Evolutionary conservation across 2,113 vertebrate species (phyloP), one percentile per base, ranked within the genome.

Genomic region (Cyphomyrus discorhynchus): DNA sequence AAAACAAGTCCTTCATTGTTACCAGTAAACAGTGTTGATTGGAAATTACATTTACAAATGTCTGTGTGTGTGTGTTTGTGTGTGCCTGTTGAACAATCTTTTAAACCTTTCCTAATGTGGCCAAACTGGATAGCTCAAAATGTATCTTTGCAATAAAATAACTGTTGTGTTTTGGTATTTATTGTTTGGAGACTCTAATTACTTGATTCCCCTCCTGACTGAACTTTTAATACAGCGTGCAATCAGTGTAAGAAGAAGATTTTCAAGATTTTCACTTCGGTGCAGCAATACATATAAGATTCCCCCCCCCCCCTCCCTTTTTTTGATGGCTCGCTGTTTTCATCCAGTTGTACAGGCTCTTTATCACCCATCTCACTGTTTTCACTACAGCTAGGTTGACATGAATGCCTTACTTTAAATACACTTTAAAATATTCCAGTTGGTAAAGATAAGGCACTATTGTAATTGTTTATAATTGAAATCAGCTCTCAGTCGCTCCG

Each of bases 1-100:
- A 82, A 86, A 85, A 58, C 31, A 80, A 62, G 35, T 21, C 47
- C 56, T 86, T 46, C 46, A 3, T 58, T 90, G 90, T 90, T 90
- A 47, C 86, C 90, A 87, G 45, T 80, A 87, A 87, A 62, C 62
- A 90, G 90, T 90, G 90, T 90, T 90, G 58, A 56, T 88, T 82
- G 27, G 58, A 83, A 47, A 42, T 88, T 90, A 83, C 82, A 90
- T 88, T 82, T 35, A 62, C 39, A 58, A 77, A 39, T 84, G 45
- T 88, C 53, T n/a, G 7, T n/a, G 7, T 42, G 53, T 83, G 27
- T 21, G 86, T 90, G 13, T 77, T 4, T 19, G 5, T 42, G 35
- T 42, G 74, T 15, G 35, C 15, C 17, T 19, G 86, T 58, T 80
- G 70, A 50, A 82, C 45, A 15, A 77, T 47, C 21, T 77, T 90